Conservation (phyloP, 1,140 invertebrate genomes). For the Tetramorium alpestre region DNA sequence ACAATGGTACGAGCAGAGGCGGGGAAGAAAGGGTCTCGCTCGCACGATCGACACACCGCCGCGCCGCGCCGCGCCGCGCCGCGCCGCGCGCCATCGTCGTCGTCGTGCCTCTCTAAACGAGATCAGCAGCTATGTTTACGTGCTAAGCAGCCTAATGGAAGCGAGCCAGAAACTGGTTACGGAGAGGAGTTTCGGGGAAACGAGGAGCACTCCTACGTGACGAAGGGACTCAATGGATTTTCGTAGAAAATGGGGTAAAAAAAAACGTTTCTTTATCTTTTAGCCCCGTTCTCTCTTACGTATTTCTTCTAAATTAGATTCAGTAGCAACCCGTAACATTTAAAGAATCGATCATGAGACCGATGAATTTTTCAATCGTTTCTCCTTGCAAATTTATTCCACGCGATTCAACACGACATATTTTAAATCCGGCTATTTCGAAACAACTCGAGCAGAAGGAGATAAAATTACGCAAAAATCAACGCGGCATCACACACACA, state of each 20-base stretch:
- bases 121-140: conserved; percentile 79
- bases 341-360: background rate
- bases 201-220: conserved; percentile 58
- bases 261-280: background rate
- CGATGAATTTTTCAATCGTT: conserved; percentile 31
- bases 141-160: conserved; percentile 82
- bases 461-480: conserved; percentile 25
- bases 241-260: conserved; percentile 47
- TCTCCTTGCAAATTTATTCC: conserved; percentile 5
- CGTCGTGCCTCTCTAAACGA: conserved; percentile 74
- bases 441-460: background rate
- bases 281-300: background rate
- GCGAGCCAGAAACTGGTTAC: conserved; percentile 78
- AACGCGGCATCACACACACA: background rate
- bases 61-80: background rate
- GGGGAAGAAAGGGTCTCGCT: conserved; percentile 1
- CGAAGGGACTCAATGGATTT: conserved; percentile 22
- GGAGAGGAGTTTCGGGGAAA: conserved; percentile 72
- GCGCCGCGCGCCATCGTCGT: background rate
- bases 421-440: conserved; percentile 3
- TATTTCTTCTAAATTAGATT: background rate
- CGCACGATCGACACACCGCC: background rate
- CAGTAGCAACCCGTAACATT: background rate
- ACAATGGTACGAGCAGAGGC: conserved; percentile 70
- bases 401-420: background rate